Percentiles rank a stretch among this genome's conserved stretches.
Evolutionary conservation across 2,888 invertebrate species (phyloP).

Genomic region (Sphaerophoria taeniata): DNA sequence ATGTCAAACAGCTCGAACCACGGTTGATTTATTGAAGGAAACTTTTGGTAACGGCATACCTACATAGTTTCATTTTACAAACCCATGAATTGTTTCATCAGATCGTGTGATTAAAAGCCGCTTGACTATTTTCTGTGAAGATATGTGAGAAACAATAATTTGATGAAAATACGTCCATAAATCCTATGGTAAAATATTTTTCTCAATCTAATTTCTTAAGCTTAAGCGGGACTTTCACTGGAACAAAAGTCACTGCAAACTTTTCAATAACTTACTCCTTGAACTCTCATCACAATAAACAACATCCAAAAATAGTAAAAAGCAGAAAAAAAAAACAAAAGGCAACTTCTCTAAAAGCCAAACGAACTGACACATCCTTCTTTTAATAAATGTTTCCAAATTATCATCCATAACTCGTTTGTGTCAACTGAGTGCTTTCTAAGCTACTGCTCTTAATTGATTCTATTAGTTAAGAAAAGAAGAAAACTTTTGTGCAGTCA

Average conservation of each 20-base stretch:
- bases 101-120: too few relatives aligned
- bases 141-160: too few relatives aligned
- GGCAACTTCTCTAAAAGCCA: constrained; percentile 9
- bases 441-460: constrained; percentile 71
- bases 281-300: background rate
- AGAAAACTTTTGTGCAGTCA: constrained; percentile 53
- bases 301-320: background rate
- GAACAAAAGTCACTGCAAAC: background rate
- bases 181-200: too few relatives aligned
- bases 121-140: too few relatives aligned
- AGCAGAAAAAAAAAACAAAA: background rate
- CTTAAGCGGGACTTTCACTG: background rate
- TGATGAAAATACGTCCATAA: too few relatives aligned
- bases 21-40: too few relatives aligned
- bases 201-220: background rate
- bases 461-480: constrained; percentile 60
- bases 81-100: too few relatives aligned
- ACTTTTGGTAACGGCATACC: too few relatives aligned
- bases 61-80: too few relatives aligned
- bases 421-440: constrained; percentile 63
- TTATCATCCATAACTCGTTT: constrained; percentile 70
- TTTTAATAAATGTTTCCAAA: constrained; percentile 65
- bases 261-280: background rate
- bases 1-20: too few relatives aligned
- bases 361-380: constrained; percentile 28